phyloP scores from a whole-genome alignment of 2,113 vertebrate species.

The Nibea albiflora region DNA sequence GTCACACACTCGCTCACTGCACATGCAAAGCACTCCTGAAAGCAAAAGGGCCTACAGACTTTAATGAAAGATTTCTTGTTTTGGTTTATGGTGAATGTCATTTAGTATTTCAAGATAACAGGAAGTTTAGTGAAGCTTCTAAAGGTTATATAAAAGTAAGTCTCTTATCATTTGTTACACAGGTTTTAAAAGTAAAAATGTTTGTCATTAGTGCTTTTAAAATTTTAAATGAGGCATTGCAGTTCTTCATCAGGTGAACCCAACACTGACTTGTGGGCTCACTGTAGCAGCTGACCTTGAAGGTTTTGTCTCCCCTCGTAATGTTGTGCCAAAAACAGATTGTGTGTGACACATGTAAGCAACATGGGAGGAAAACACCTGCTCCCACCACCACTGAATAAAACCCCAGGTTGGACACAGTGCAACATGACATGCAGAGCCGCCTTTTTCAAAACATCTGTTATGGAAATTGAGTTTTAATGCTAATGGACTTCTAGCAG shows the following conservation, averaged over 20 bases:
- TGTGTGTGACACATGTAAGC: neutral
- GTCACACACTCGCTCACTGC: neutral
- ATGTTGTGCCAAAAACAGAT: constrained; percentile 35
- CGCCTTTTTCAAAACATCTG: neutral
- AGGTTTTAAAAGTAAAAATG: neutral
- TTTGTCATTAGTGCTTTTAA: too few species aligned
- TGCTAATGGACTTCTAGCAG: too few species aligned
- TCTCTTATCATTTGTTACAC: neutral
- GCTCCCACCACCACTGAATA: neutral
- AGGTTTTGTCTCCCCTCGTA: neutral
- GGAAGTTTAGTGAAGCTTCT: neutral
- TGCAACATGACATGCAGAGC: neutral
- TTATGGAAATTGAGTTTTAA: too few species aligned
- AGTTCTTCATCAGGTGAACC: neutral
- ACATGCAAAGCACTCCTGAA: neutral
- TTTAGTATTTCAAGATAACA: neutral
- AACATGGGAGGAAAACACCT: neutral
- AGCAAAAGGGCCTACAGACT: neutral
- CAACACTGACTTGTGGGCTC: neutral
- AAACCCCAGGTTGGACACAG: neutral
- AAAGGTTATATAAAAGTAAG: neutral
- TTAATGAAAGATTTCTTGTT: neutral
- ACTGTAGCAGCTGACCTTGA: constrained; percentile 26
- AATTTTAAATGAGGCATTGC: neutral
- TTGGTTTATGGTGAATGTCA: neutral